A percentile compares a stretch with the other conserved stretches of the same genome.
Evolutionary conservation across 2,888 invertebrate species (phyloP).

Genomic region (Cyclophora punctaria): DNA sequence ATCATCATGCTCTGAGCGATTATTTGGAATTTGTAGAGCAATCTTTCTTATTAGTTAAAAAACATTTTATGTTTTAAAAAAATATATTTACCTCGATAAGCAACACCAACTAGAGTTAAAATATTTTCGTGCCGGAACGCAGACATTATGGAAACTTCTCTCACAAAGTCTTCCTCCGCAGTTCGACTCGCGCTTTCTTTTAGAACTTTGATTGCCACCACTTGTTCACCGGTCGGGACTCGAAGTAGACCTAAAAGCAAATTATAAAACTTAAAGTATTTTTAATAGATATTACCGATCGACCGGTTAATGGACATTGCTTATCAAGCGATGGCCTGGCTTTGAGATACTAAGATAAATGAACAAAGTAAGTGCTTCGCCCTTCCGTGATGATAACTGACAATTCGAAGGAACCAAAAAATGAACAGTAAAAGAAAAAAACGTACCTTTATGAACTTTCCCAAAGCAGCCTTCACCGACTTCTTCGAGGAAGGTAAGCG

Average conservation of each 20-base stretch:
- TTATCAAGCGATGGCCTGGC: too few relatives aligned
- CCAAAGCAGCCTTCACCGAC: conserved; percentile 93
- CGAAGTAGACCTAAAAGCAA: conserved; percentile 47
- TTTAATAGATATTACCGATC: background rate
- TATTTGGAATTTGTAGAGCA: too few relatives aligned
- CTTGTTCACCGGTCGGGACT: conserved; percentile 44
- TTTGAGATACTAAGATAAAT: too few relatives aligned
- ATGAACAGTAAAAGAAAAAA: background rate
- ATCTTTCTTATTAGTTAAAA: too few relatives aligned
- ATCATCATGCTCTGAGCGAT: too few relatives aligned
- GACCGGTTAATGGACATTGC: too few relatives aligned
- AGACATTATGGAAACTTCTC: conserved; percentile 90
- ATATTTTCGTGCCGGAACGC: conserved; percentile 87
- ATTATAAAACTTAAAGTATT: background rate
- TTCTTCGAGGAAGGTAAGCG: conserved; percentile 81
- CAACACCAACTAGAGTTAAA: conserved; percentile 85
- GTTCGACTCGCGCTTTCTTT: conserved; percentile 85
- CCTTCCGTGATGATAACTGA: too few relatives aligned
- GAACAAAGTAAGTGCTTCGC: too few relatives aligned
- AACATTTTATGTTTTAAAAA: too few relatives aligned
- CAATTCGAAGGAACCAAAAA: too few relatives aligned
- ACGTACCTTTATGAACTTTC: conserved; percentile 88
- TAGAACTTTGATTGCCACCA: conserved; percentile 86
- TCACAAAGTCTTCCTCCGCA: conserved; percentile 85
- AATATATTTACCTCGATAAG: conserved; percentile 77